These are phyloP conservation scores for Lordiphosa collinella DNA, from an alignment of 1,140 invertebrate genomes.

Conservation along the genomic window DNA sequence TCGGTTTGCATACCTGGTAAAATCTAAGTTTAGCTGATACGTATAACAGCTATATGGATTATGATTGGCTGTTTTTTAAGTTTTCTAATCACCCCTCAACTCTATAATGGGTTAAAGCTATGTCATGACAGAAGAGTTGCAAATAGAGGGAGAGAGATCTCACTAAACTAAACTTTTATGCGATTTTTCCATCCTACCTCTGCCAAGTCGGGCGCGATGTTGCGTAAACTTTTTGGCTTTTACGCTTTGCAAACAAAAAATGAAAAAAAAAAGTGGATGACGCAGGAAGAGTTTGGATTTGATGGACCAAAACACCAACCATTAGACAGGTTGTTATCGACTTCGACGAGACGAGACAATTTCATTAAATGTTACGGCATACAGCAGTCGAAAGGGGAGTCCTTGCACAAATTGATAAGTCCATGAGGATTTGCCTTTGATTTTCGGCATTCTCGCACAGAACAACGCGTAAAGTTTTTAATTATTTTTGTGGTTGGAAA, in stretches of 20 bases:
- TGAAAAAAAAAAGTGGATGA: not conserved
- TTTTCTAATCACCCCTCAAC: no score
- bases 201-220: constrained; percentile 39
- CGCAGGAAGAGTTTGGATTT: constrained; percentile 12
- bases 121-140: not conserved
- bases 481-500: constrained; percentile 74
- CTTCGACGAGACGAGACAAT: constrained; percentile 37
- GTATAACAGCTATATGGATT: no score
- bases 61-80: no score
- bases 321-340: constrained; percentile 2
- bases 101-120: constrained; percentile 12
- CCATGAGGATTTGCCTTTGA: constrained; percentile 49
- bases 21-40: no score
- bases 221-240: constrained; percentile 53
- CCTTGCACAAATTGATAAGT: constrained; percentile 27
- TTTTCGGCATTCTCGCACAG: constrained; percentile 29
- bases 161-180: constrained; percentile 13
- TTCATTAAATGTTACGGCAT: constrained; percentile 57
- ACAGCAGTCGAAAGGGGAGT: constrained; percentile 22
- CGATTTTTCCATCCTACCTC: constrained; percentile 18
- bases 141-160: not conserved
- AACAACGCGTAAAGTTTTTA: constrained; percentile 66
- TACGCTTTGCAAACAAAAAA: constrained; percentile 30
- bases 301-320: not conserved
- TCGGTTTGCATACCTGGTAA: no score